These are phyloP conservation scores for Tachypleus tridentatus DNA, from an alignment of 1,140 invertebrate genomes.

Conservation along the genomic window DNA sequence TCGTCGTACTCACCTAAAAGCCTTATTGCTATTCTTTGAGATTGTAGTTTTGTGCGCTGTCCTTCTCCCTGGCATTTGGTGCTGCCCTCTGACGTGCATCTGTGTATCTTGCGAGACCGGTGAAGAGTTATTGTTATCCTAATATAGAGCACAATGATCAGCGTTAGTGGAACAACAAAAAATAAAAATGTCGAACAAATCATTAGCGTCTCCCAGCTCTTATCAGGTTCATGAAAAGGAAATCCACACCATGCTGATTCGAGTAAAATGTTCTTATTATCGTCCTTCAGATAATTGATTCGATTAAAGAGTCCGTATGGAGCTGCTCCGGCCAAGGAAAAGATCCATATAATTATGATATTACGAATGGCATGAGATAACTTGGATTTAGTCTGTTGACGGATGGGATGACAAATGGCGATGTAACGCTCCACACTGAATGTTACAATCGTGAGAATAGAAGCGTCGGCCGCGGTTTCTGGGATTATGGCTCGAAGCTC, in stretches of 20 bases:
- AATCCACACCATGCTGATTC: conserved; percentile 32
- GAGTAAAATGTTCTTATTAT: conserved; percentile 17
- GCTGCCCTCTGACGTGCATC: conserved; percentile 1
- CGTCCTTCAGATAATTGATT: conserved; percentile 25
- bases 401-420: conserved; percentile 80
- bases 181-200: conserved; percentile 33
- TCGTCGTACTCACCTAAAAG: conserved; percentile 22
- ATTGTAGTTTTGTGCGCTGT: conserved; percentile 16
- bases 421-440: conserved; percentile 45
- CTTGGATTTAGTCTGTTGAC: conserved; percentile 60
- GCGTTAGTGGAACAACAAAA: conserved; percentile 23
- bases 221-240: conserved; percentile 26
- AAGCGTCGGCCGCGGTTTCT: conserved; percentile 74
- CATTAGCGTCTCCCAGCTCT: conserved; percentile 29
- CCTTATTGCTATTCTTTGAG: conserved; percentile 24
- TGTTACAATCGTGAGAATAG: conserved; percentile 30
- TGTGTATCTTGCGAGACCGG: conserved; percentile 15
- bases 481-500: conserved; percentile 69
- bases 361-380: conserved; percentile 62
- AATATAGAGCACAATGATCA: conserved; percentile 22
- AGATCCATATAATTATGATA: conserved; percentile 61
- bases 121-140: conserved; percentile 23
- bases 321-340: conserved; percentile 58
- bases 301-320: conserved; percentile 52
- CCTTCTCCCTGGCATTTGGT: conserved; percentile 10